phyloP scores from a whole-genome alignment of 2,888 invertebrate genomes.

The Dastarcus helophoroides region DNA sequence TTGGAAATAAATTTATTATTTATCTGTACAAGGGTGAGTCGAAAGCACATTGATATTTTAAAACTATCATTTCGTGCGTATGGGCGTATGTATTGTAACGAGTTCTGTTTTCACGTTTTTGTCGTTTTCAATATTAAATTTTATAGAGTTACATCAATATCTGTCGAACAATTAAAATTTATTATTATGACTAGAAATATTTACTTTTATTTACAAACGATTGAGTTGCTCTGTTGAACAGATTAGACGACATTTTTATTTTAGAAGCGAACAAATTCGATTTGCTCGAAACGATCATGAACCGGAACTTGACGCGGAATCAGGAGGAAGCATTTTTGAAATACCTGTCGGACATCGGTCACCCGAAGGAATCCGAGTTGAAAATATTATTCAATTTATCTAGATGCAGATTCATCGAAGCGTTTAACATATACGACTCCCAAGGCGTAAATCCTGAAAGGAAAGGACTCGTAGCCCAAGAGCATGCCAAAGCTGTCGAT shows the following conservation, averaged over 20 bases:
- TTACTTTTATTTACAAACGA: too few species aligned
- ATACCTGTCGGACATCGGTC: slow-evolving; percentile 46
- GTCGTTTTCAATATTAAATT: too few species aligned
- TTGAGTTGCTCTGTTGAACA: too few species aligned
- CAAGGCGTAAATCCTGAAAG: slow-evolving; percentile 16
- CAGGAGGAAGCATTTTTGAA: slow-evolving; percentile 59
- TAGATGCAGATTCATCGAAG: slow-evolving; percentile 46
- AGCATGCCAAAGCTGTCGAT: slow-evolving; percentile 19
- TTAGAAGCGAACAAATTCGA: slow-evolving; percentile 46
- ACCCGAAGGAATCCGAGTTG: slow-evolving; percentile 50
- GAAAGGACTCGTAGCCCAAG: slow-evolving; percentile 27
- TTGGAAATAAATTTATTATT: slow-evolving; percentile 40
- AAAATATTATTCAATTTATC: slow-evolving; percentile 60
- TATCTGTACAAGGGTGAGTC: slow-evolving; percentile 51
- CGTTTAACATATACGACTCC: slow-evolving; percentile 42
- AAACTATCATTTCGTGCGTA: too few species aligned
- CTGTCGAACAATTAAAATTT: too few species aligned
- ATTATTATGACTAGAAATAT: too few species aligned
- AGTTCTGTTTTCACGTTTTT: too few species aligned
- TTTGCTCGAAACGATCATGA: slow-evolving; percentile 47
- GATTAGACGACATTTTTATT: slow-evolving; percentile 16
- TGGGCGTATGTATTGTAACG: too few species aligned
- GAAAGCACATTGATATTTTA: neutral
- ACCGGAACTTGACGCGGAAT: slow-evolving; percentile 46
- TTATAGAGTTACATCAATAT: too few species aligned